Percentiles rank a stretch among this genome's conserved stretches.
Conservation (phyloP, 2,797 vertebrate genomes). For the Danio choprae region DNA sequence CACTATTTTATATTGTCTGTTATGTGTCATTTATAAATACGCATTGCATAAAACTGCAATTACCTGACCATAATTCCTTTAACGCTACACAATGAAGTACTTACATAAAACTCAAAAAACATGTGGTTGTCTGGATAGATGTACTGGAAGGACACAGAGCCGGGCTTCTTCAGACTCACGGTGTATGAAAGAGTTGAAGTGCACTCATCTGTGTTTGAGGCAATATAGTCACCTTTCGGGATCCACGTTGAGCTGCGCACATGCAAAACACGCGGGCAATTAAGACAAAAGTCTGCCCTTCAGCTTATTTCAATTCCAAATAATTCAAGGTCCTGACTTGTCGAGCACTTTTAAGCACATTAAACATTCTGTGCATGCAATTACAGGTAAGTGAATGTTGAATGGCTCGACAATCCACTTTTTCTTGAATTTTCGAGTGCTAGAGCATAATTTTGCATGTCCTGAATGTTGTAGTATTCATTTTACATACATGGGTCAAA, state of each 20-base stretch:
- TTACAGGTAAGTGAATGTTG: constrained; percentile 2
- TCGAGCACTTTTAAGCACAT: background rate
- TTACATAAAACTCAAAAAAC: constrained; percentile 97
- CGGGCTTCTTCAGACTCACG: constrained; percentile 91
- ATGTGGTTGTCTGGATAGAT: constrained; percentile 90
- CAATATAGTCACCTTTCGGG: constrained; percentile 85
- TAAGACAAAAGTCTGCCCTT: constrained; percentile 6
- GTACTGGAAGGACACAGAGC: constrained; percentile 89
- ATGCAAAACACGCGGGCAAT: background rate
- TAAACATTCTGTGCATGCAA: constrained; percentile 10
- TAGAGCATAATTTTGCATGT: constrained; percentile 5
- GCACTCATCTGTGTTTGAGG: constrained; percentile 95
- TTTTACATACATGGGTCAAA: background rate
- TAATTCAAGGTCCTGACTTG: constrained; percentile 21
- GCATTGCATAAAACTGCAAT: background rate
- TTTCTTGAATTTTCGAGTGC: constrained; percentile 19
- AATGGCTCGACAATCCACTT: constrained; percentile 12
- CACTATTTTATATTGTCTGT: background rate
- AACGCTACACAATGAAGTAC: constrained; percentile 59
- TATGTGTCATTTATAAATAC: background rate
- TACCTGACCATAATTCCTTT: background rate
- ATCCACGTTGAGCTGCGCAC: constrained; percentile 88
- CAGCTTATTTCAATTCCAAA: background rate
- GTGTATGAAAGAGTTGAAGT: constrained; percentile 90
- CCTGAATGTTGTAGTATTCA: background rate